phyloP scores from a whole-genome alignment of 2,113 vertebrate genomes.

The Rhegmatorhina hoffmannsi region DNA sequence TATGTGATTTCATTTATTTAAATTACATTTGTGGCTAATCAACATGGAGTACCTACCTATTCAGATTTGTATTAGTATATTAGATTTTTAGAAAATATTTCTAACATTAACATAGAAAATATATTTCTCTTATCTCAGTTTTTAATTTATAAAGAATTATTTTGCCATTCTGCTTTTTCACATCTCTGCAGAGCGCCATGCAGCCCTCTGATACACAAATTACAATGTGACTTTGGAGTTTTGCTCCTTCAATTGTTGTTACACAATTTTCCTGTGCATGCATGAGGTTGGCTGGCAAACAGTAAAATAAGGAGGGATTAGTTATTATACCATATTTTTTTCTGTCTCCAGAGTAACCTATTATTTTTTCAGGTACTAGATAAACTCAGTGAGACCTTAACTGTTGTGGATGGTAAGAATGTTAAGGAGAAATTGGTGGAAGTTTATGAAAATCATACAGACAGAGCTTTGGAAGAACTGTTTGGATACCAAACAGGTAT shows the following conservation, averaged over 20 bases:
- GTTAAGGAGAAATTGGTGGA: constrained; percentile 62
- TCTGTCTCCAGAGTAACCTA: neutral
- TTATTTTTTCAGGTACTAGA: constrained; percentile 67
- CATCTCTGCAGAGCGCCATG: neutral
- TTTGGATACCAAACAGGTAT: constrained; percentile 59
- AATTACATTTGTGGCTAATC: neutral
- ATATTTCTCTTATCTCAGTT: neutral
- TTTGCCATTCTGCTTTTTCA: neutral
- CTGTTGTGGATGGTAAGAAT: constrained; percentile 71
- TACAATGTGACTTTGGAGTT: neutral
- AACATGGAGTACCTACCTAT: neutral
- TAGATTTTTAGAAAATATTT: neutral
- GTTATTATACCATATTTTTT: neutral
- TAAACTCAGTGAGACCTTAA: constrained; percentile 73
- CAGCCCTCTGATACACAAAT: neutral
- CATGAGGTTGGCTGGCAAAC: neutral
- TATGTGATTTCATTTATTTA: neutral
- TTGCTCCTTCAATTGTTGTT: neutral
- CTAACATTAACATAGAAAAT: neutral
- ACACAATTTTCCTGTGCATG: neutral
- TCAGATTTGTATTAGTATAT: neutral
- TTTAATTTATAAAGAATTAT: neutral
- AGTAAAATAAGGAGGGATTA: neutral
- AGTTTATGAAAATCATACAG: neutral
- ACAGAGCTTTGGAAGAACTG: constrained; percentile 36